A percentile compares a stretch with the other conserved stretches of the same genome.
These are phyloP conservation scores for Chrysopa pallens DNA, from an alignment of 1,140 invertebrate genomes.

Conservation along the genomic window DNA sequence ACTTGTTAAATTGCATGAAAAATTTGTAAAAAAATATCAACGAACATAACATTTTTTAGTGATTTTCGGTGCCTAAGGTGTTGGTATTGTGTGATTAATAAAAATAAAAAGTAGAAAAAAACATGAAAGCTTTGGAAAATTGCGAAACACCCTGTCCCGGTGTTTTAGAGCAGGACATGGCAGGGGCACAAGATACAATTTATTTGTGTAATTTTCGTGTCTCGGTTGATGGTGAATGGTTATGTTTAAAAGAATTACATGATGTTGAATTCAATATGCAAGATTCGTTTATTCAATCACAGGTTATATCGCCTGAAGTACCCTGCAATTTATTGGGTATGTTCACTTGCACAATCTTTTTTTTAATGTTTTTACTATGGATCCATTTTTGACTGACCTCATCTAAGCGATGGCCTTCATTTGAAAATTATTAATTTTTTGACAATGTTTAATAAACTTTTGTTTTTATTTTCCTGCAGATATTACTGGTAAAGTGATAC, in stretches of 20 bases:
- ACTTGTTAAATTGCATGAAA: neutral
- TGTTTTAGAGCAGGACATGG: slow-evolving; percentile 45
- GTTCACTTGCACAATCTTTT: neutral
- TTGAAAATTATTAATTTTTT: no score
- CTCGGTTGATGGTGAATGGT: slow-evolving; percentile 92
- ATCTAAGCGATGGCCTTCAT: no score
- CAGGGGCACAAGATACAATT: slow-evolving; percentile 84
- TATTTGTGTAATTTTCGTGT: slow-evolving; percentile 95
- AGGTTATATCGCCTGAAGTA: slow-evolving; percentile 32
- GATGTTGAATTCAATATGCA: slow-evolving; percentile 67
- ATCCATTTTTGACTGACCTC: no score
- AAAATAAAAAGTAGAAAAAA: slow-evolving; percentile 19
- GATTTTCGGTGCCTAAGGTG: slow-evolving; percentile 3
- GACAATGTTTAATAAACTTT: no score
- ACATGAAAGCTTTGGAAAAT: slow-evolving; percentile 21
- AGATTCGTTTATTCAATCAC: slow-evolving; percentile 39
- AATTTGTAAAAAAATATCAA: neutral
- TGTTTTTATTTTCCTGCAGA: no score
- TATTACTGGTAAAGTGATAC: no score
- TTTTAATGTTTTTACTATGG: slow-evolving; percentile 1
- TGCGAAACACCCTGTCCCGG: slow-evolving; percentile 11
- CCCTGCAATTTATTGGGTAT: slow-evolving; percentile 13
- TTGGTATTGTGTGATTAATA: slow-evolving; percentile 23
- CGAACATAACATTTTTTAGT: neutral
- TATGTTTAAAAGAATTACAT: slow-evolving; percentile 86